Evolutionary conservation across 2,888 invertebrate genomes (phyloP), one percentile per base, ranked within the genome.

Genomic region (Metallyticus violacea): DNA sequence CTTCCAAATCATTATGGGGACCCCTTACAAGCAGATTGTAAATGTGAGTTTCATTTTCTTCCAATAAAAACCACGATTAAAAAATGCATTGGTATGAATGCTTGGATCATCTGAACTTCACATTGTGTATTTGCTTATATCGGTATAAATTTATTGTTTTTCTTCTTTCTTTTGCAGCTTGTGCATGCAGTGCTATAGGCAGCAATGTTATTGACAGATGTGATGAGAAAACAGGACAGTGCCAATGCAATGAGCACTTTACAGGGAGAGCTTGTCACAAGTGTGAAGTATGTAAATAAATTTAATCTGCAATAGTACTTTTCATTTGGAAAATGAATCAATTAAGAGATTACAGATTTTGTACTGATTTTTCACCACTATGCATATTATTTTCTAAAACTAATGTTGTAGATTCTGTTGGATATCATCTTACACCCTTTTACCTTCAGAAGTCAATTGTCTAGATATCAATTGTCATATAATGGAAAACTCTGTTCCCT

Each of bases 161-260:
- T 25, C n/a, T 80, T 86, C 87, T 22, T 82, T 26, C 85, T 26
- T 30, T 88, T 90, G 7, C 90, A 93, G 93, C 94, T 25, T 98
- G 99, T 91, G 94, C 94, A 87, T 99, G 99, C 92, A 94, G 95
- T 90, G 93, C 93, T 0, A 91, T 93, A 9, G 99, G 99, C 85
- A 95, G 98, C 81, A 92, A 94, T 89, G 94, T 94, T 86, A 90
- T 89, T 0, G 93, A 92, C 6, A 93, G 94, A 79, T 98, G 97
- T 92, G 95, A 97, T 90, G 93, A 94, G 88, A 92, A 93, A 87
- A 93, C 94, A 15, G 97, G 97, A 0, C 95, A 95, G 90, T 98
- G 97, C 91, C 92, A 94, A 28, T 98, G 97, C 91, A 94, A 94
- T 80, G 93, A 94, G 26, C 94, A 95, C 89, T 97, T 95, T 92